phyloP scores from a whole-genome alignment of 2,113 vertebrate genomes.

The Corapipo altera region DNA sequence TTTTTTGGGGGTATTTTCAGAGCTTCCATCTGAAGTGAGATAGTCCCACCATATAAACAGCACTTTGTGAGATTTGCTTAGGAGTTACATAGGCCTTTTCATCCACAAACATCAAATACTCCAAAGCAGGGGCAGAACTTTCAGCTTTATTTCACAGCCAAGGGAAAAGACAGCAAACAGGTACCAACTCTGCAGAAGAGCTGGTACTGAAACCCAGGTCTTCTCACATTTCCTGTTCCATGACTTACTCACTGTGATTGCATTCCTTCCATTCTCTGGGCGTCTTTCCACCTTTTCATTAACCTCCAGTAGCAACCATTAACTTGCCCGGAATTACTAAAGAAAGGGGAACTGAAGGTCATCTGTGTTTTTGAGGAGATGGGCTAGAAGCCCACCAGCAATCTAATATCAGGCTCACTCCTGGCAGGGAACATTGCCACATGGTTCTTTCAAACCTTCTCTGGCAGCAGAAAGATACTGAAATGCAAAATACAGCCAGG shows the following conservation, averaged over 20 bases:
- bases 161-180: neutral
- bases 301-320: conserved; percentile 31
- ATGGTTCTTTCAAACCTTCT: conserved; percentile 21
- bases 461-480: conserved; percentile 28
- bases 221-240: neutral
- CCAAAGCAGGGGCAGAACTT: neutral
- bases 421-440: conserved; percentile 10
- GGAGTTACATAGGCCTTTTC: neutral
- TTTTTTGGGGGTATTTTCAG: neutral
- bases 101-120: neutral
- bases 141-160: neutral
- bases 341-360: conserved; percentile 36
- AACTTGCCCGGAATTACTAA: conserved; percentile 4
- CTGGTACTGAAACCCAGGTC: neutral
- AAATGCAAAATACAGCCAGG: conserved; percentile 30
- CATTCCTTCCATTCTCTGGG: conserved; percentile 13
- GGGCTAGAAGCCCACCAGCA: conserved; percentile 28
- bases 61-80: neutral
- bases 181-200: neutral
- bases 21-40: neutral
- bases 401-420: conserved; percentile 10
- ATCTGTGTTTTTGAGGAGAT: conserved; percentile 35
- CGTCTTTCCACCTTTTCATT: conserved; percentile 41
- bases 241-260: neutral
- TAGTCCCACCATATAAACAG: neutral